Conservation (phyloP, 2,888 invertebrate species). For the Holacanthella duospinosa region DNA sequence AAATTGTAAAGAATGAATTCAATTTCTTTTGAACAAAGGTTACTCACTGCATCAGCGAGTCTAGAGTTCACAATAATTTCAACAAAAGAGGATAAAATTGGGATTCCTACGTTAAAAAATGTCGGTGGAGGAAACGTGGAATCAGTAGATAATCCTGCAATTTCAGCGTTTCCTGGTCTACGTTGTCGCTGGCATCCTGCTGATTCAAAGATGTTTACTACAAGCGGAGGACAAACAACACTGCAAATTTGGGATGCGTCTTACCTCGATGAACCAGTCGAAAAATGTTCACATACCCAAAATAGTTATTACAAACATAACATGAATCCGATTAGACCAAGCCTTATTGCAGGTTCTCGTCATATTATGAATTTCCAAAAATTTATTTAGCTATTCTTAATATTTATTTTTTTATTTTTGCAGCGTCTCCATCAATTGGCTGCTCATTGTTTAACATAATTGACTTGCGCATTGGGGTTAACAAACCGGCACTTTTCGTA, state of each 20-base stretch:
- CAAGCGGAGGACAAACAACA: not conserved
- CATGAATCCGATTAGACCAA: not conserved
- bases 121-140: too few species aligned
- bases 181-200: not conserved
- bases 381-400: not conserved
- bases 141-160: too few species aligned
- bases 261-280: not conserved
- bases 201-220: not conserved
- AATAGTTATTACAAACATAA: not conserved
- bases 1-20: too few species aligned
- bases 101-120: too few species aligned
- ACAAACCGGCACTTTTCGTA: too few species aligned
- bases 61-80: too few species aligned
- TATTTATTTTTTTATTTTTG: not conserved
- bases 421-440: not conserved
- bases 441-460: not conserved
- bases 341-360: not conserved
- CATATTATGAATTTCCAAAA: not conserved
- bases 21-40: too few species aligned
- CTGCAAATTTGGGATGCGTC: not conserved
- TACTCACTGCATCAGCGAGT: too few species aligned
- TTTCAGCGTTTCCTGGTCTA: too few species aligned
- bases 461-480: not conserved
- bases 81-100: too few species aligned
- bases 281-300: not conserved